Percentiles rank a stretch among this genome's conserved stretches.
phyloP scores from a whole-genome alignment of 2,797 vertebrate genomes.

The Hippopotamyrus pictus region DNA sequence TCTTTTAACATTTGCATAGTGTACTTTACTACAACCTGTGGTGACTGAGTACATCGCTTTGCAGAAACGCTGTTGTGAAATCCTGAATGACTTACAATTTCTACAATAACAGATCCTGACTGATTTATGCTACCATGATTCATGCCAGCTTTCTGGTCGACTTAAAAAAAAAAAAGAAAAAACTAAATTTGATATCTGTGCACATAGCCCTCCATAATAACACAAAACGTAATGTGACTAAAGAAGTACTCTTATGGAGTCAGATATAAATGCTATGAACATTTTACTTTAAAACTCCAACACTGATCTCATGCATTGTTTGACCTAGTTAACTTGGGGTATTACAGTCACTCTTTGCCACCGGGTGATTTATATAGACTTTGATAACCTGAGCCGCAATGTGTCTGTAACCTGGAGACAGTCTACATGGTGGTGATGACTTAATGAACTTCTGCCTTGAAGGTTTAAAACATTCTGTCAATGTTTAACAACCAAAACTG shows the following conservation, averaged over 20 bases:
- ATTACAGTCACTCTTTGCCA: conserved; percentile 1
- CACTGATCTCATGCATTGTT: conserved; percentile 1
- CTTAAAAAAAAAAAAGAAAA: neutral
- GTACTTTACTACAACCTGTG: neutral
- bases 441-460: conserved; percentile 10
- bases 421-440: neutral
- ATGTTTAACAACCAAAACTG: conserved; percentile 10
- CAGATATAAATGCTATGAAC: neutral
- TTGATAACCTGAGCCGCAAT: conserved; percentile 16
- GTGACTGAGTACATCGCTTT: neutral
- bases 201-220: neutral
- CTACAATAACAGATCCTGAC: neutral
- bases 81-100: neutral
- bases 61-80: neutral
- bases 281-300: neutral
- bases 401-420: conserved; percentile 9
- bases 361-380: neutral
- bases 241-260: neutral
- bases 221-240: neutral
- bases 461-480: conserved; percentile 5
- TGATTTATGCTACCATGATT: neutral
- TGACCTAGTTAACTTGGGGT: neutral
- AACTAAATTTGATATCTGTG: neutral
- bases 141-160: neutral
- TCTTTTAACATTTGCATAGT: neutral